Base-by-base conservation (phyloP, 2,797 vertebrate species). In the Bradypodion ventrale region DNA sequence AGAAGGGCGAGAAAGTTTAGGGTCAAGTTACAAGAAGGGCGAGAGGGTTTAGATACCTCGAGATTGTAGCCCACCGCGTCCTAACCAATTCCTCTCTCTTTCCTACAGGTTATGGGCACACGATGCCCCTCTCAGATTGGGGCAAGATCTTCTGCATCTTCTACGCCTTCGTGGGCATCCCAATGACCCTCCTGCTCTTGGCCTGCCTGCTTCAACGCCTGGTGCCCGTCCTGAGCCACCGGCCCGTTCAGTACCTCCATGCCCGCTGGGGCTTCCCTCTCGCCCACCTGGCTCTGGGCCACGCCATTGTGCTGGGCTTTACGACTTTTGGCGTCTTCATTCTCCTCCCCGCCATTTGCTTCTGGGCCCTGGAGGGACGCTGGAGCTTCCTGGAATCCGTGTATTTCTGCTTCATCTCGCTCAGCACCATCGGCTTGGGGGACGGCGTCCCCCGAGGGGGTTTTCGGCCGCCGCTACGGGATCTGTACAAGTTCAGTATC, bases 321-420 rank as follows among this genome's bases (percentile, higher is more conserved):
- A 56, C 94, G 1, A 91, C 96, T 4, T 80, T 87, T 0, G 23
- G 72, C 0, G 35, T 94, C 76, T 96, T 97, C 44, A 89, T 97
- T 82, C 59, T 97, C 59, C 84, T 97, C 32, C 97, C 97, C 0
- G 95, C 96, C 4, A 72, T 94, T 63, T 80, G 93, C 73, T 94
- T 97, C 80, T 95, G 93, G 83, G 65, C 80, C 1, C 0, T 96
- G 42, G 96, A 96, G 89, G 88, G 80, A 0, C 73, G 89, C 81
- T 94, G 94, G 96, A 95, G 90, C 90, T 97, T 96, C 89, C 85
- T 97, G 85, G 95, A 96, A 52, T 94, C 97, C 0, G 74, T 97
- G 7, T 97, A 97, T 80, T 97, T 96, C 92, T 97, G 97, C 89
- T 97, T 97, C 7, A 84, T 96, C 62, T 96, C 95, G 0, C 95